Base-by-base conservation (phyloP, 2,888 invertebrate genomes). In the Drosophila planitibia region DNA sequence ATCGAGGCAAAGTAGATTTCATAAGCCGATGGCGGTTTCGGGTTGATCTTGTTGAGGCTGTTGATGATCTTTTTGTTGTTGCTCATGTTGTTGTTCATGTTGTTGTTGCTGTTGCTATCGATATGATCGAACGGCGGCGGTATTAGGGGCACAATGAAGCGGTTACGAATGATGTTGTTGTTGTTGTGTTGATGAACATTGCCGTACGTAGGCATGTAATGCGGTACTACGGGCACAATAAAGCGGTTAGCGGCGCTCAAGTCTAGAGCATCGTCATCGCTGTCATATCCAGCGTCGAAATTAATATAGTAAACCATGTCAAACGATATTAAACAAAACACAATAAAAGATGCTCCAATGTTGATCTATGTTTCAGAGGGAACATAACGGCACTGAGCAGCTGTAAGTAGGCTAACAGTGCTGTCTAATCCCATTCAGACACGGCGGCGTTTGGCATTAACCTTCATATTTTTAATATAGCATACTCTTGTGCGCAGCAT, bases 381-480 rank as follows among this genome's bases (percentile, higher is more conserved):
- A n/a, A 5, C 0, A 6, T 87, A 85, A 88, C 85, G 85, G 85
- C 69, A 74, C 22, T 68, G 49, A 0, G 0, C 85, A 83, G 75
- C 79, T 83, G 85, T 25, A 0, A 1, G 6, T 4, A 7, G 2
- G 10, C 22, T 3, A 22, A 16, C 62, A 79, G 79, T 76, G 79
- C 39, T 80, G 44, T 35, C 1, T 16, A 80, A 68, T 52, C 4
- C 5, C 54, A 32, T 44, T 54, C 19, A 49, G 16, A 69, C 39
- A 60, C 78, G 80, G 78, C 5, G 72, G 78, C 71, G 76, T 49
- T 51, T 14, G 14, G 44, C 59, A 68, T 12, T 25, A 37, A 28
- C 28, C n/a, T 16, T 25, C 2, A 14, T 0, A 25, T 30, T 49
- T 41, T 61, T 28, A 54, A 12, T 47, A 14, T 61, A 39, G 81